Conservation (phyloP, 2,113 vertebrate species). For the Sylvilagus bachmani region DNA sequence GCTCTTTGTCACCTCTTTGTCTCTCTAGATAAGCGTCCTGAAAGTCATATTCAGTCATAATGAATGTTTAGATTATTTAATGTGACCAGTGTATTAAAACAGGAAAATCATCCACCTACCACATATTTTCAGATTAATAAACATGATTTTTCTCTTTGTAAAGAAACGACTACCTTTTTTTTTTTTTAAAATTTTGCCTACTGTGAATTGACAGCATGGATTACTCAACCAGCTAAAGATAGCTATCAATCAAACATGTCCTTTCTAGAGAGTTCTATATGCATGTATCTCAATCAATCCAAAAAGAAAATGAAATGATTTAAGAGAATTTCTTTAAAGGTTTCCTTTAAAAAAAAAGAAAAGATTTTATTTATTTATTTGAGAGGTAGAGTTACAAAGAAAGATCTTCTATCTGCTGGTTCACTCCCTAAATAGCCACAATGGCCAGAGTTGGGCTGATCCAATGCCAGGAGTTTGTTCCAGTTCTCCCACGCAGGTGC, state of each 20-base stretch:
- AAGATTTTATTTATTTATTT: too few species aligned
- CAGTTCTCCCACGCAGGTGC: too few species aligned
- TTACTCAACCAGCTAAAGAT: background rate
- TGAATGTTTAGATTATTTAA: conserved; percentile 35
- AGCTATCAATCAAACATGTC: background rate
- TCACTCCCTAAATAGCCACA: too few species aligned
- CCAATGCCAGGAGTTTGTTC: too few species aligned
- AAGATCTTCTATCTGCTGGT: too few species aligned
- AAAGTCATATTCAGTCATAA: background rate
- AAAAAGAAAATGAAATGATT: conserved; percentile 37
- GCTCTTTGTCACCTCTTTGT: too few species aligned
- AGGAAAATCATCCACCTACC: background rate
- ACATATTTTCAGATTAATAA: conserved; percentile 7
- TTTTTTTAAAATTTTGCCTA: background rate
- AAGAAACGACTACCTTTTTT: background rate
- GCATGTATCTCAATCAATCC: background rate
- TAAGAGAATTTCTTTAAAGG: background rate
- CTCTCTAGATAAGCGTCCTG: background rate
- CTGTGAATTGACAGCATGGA: background rate
- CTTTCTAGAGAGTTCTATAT: conserved; percentile 21
- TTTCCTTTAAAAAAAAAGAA: background rate
- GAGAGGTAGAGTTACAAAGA: too few species aligned
- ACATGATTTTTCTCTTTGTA: background rate
- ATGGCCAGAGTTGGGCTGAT: too few species aligned
- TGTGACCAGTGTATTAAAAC: background rate